These are phyloP conservation scores for Drosophila ambigua DNA, from an alignment of 1,140 invertebrate species.

Conservation along the genomic window DNA sequence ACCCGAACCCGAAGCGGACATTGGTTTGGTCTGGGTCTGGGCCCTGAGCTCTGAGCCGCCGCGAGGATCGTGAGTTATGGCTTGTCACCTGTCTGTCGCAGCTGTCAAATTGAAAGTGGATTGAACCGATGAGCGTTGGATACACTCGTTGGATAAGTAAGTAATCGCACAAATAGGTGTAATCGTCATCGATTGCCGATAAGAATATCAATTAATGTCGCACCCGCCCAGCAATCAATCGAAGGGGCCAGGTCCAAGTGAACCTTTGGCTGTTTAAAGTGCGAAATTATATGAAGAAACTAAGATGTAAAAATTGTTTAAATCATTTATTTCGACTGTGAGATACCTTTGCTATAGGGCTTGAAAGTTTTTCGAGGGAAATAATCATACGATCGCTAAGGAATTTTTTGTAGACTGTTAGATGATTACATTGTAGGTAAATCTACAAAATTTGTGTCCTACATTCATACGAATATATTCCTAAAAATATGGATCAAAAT, in stretches of 20 bases:
- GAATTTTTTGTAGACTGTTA: too few relatives aligned
- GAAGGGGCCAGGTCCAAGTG: conserved; percentile 1
- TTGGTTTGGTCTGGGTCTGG: conserved; percentile 46
- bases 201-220: conserved; percentile 83
- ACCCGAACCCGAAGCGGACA: conserved; percentile 62
- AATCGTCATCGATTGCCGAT: conserved; percentile 77
- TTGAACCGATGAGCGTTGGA: conserved; percentile 54
- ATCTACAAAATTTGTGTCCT: too few relatives aligned
- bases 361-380: too few relatives aligned
- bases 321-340: too few relatives aligned
- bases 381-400: too few relatives aligned
- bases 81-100: conserved; percentile 83
- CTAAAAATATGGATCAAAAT: too few relatives aligned
- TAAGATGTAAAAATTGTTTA: too few relatives aligned
- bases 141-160: conserved; percentile 34
- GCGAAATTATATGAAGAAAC: too few relatives aligned
- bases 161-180: conserved; percentile 45
- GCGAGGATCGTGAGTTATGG: conserved; percentile 73
- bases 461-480: too few relatives aligned
- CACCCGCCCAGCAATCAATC: conserved; percentile 30
- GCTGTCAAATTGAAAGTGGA: conserved; percentile 83
- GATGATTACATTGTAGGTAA: too few relatives aligned
- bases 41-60: too few relatives aligned
- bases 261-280: conserved; percentile 3
- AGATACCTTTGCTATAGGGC: too few relatives aligned